These are phyloP conservation scores for Okamejei kenojei DNA, from an alignment of 2,797 vertebrate genomes.

Conservation along the genomic window DNA sequence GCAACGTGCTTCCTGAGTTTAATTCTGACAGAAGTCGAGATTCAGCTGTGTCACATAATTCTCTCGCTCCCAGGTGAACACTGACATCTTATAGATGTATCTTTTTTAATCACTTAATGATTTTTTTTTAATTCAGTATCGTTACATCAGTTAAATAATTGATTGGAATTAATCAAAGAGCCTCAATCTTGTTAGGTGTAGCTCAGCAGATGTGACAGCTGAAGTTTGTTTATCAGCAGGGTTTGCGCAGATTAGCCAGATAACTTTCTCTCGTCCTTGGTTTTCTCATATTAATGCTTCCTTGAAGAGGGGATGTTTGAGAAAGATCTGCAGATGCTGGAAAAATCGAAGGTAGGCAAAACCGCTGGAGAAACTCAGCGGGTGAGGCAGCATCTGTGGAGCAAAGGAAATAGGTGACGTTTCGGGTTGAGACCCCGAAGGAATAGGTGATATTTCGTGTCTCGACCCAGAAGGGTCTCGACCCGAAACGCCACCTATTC, in stretches of 20 bases:
- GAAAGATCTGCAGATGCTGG: too few relatives aligned
- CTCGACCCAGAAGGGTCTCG: too few relatives aligned
- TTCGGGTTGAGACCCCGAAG: too few relatives aligned
- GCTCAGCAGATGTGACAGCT: neutral
- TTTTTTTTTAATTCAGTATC: slow-evolving; percentile 25
- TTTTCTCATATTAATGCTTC: neutral
- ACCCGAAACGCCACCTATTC: too few relatives aligned
- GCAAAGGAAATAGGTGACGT: too few relatives aligned
- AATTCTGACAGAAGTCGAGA: slow-evolving; percentile 6
- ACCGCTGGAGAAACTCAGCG: too few relatives aligned
- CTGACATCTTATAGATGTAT: slow-evolving; percentile 18
- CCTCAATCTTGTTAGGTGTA: slow-evolving; percentile 19
- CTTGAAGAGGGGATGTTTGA: neutral
- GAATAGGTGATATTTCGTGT: too few relatives aligned
- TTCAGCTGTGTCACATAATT: slow-evolving; percentile 31
- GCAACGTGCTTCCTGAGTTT: neutral
- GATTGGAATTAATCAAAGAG: slow-evolving; percentile 33
- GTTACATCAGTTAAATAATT: slow-evolving; percentile 38
- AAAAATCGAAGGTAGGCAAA: too few relatives aligned
- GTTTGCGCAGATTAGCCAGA: neutral
- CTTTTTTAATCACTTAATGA: slow-evolving; percentile 37
- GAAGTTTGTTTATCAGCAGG: neutral
- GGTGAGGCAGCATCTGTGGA: too few relatives aligned
- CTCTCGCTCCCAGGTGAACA: slow-evolving; percentile 25
- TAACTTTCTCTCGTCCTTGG: neutral